A percentile compares a stretch with the other conserved stretches of the same genome.
Evolutionary conservation across 2,797 vertebrate genomes (phyloP).

Genomic region (Coregonus sp.): DNA sequence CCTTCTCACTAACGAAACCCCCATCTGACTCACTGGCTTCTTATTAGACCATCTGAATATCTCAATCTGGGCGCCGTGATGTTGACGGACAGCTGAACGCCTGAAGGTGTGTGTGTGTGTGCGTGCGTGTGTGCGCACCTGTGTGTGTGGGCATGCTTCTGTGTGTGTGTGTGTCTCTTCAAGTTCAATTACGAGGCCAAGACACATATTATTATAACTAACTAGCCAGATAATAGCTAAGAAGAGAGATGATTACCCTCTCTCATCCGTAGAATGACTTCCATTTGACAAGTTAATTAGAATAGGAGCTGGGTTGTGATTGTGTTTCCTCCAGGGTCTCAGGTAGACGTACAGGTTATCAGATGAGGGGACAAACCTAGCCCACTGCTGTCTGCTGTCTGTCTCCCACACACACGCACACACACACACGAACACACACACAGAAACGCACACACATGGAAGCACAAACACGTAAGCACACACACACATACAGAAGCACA

Average conservation of each 20-base stretch:
- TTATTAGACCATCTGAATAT: conserved; percentile 29
- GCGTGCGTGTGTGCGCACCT: too few species aligned
- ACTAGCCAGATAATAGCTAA: conserved; percentile 33
- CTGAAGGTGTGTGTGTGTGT: conserved; percentile 28
- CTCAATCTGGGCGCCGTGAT: background rate
- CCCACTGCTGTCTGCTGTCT: background rate
- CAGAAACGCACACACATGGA: background rate
- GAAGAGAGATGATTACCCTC: conserved; percentile 41
- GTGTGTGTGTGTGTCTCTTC: conserved; percentile 1
- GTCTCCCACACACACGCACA: too few species aligned
- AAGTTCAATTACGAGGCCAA: conserved; percentile 39
- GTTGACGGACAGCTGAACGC: conserved; percentile 39
- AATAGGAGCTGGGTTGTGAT: conserved; percentile 27
- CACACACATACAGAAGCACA: background rate
- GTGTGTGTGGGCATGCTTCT: too few species aligned
- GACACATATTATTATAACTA: conserved; percentile 32
- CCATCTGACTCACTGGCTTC: conserved; percentile 59
- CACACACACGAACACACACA: background rate
- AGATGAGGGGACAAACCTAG: conserved; percentile 17
- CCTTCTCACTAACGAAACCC: conserved; percentile 57
- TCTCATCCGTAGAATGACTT: conserved; percentile 35
- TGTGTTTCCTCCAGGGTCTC: conserved; percentile 1
- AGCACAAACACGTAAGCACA: background rate
- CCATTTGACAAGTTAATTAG: conserved; percentile 61
- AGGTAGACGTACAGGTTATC: conserved; percentile 12